Conservation (phyloP, 1,140 invertebrate genomes). For the Tetraneura akinire region DNA sequence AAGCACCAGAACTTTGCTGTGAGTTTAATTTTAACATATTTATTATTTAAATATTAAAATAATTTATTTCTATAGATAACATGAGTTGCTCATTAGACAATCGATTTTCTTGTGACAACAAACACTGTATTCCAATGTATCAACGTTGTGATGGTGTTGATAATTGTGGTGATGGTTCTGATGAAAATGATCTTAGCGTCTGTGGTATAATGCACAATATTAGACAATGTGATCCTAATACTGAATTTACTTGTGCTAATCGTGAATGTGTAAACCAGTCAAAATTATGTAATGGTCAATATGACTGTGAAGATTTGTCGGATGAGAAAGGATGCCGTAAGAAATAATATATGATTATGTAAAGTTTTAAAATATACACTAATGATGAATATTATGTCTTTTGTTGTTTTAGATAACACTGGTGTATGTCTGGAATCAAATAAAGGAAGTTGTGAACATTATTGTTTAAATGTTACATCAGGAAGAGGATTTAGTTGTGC, state of each 20-base stretch:
- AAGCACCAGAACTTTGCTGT: constrained; percentile 75
- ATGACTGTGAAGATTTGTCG: constrained; percentile 80
- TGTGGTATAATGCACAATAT: constrained; percentile 65
- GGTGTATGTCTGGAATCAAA: constrained; percentile 70
- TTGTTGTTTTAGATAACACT: constrained; percentile 63
- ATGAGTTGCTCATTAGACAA: constrained; percentile 79
- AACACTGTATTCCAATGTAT: constrained; percentile 82
- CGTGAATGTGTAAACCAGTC: constrained; percentile 80
- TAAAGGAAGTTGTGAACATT: constrained; percentile 90
- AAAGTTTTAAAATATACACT: neutral
- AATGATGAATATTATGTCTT: neutral
- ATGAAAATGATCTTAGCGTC: constrained; percentile 89
- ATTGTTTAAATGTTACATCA: constrained; percentile 81
- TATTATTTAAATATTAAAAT: neutral
- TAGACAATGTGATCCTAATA: constrained; percentile 72
- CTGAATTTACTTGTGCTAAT: constrained; percentile 88
- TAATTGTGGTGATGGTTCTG: constrained; percentile 90
- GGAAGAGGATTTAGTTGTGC: constrained; percentile 81
- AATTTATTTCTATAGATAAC: constrained; percentile 62
- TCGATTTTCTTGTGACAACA: constrained; percentile 85
- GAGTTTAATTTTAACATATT: constrained; percentile 54
- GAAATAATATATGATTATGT: constrained; percentile 52
- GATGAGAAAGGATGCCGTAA: constrained; percentile 89
- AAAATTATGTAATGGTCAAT: constrained; percentile 80
- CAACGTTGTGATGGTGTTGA: constrained; percentile 82